phyloP scores from a whole-genome alignment of 2,888 invertebrate species.

The Dioctria rufipes region DNA sequence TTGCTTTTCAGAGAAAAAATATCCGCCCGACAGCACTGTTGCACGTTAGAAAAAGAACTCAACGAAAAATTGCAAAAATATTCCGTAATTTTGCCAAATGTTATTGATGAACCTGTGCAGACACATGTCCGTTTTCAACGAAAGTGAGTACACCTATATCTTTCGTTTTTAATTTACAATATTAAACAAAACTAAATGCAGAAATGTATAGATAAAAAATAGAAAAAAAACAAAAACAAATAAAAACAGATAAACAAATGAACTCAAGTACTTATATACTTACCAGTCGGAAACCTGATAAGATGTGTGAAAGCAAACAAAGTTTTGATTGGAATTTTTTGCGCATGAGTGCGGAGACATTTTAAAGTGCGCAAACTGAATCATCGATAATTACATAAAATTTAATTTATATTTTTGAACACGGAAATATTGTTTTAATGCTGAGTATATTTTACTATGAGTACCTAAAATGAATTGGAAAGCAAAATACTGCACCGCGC shows the following conservation, averaged over 20 bases:
- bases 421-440: too few relatives aligned
- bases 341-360: not conserved
- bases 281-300: not conserved
- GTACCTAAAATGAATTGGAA: too few relatives aligned
- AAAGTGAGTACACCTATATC: conserved; percentile 64
- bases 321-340: not conserved
- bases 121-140: conserved; percentile 75
- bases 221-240: not conserved
- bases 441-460: too few relatives aligned
- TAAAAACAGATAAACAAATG: too few relatives aligned
- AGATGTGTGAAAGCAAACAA: not conserved
- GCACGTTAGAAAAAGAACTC: conserved; percentile 64
- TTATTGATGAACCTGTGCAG: conserved; percentile 79
- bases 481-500: too few relatives aligned
- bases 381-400: not conserved
- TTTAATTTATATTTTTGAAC: not conserved
- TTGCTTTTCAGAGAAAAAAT: conserved; percentile 65
- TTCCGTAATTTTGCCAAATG: conserved; percentile 79
- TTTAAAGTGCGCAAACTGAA: not conserved
- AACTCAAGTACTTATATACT: too few relatives aligned
- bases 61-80: conserved; percentile 69
- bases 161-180: not conserved
- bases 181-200: not conserved
- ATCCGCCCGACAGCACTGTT: conserved; percentile 64
- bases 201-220: not conserved